Conservation (phyloP, 2,797 vertebrate species). For the Catamblyrhynchus diadema region DNA sequence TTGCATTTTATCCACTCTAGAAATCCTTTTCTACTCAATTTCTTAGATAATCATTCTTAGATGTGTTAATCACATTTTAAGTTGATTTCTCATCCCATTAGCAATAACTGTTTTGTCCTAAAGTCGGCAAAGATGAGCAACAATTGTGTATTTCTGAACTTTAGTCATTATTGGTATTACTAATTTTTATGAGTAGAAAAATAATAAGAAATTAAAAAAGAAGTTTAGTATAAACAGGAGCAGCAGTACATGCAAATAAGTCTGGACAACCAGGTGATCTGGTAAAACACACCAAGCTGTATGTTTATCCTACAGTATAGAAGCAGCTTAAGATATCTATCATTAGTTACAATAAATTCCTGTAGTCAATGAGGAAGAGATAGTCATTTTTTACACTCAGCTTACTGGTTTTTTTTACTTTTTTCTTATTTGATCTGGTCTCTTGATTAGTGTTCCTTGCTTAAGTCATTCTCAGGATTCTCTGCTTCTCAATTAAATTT, state of each 20-base stretch:
- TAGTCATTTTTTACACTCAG: neutral
- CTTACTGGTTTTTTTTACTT: neutral
- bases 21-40: neutral
- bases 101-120: neutral
- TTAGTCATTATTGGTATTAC: neutral
- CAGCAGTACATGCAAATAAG: neutral
- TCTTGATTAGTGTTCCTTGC: neutral
- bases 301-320: neutral
- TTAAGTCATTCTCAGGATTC: neutral
- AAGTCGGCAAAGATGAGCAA: neutral
- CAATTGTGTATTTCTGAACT: neutral
- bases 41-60: neutral
- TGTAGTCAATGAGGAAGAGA: neutral
- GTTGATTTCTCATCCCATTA: neutral
- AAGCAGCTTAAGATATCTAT: neutral
- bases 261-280: neutral
- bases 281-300: neutral
- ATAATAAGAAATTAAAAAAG: neutral
- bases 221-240: neutral
- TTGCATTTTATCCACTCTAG: neutral
- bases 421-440: neutral
- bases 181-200: neutral
- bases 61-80: neutral
- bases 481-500: neutral
- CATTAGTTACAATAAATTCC: neutral